Percentiles rank a stretch among this genome's conserved stretches.
These are phyloP conservation scores for Mesochorus sp. DNA, from an alignment of 2,888 invertebrate genomes.

Conservation along the genomic window DNA sequence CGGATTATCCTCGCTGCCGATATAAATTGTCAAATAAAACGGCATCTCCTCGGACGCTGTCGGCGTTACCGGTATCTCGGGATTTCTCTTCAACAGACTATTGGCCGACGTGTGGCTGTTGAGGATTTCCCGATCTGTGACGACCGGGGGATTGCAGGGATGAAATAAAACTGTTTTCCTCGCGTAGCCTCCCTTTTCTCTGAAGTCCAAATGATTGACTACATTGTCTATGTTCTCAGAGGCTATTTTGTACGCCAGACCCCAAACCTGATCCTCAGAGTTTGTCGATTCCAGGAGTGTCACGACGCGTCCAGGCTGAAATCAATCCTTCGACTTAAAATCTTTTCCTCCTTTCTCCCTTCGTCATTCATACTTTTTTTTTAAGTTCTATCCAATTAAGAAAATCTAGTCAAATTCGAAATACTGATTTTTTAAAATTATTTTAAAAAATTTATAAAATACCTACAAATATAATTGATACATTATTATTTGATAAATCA, in stretches of 20 bases:
- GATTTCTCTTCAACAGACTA: slow-evolving; percentile 52
- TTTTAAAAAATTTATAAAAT: too few relatives aligned
- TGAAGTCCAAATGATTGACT: slow-evolving; percentile 91
- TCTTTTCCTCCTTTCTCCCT: neutral
- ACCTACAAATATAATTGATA: too few relatives aligned
- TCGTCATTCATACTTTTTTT: too few relatives aligned
- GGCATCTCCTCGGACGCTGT: slow-evolving; percentile 81
- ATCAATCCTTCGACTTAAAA: slow-evolving; percentile 39
- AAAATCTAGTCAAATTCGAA: too few relatives aligned
- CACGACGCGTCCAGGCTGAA: slow-evolving; percentile 94
- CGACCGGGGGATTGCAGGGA: slow-evolving; percentile 81
- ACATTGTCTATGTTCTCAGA: slow-evolving; percentile 87
- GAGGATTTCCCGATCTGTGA: slow-evolving; percentile 60
- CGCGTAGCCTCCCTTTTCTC: slow-evolving; percentile 97
- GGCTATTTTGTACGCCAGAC: slow-evolving; percentile 94
- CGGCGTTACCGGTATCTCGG: slow-evolving; percentile 62
- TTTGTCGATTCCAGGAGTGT: slow-evolving; percentile 88
- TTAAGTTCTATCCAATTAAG: too few relatives aligned
- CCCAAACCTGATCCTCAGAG: slow-evolving; percentile 90
- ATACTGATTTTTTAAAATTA: too few relatives aligned
- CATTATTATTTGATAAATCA: too few relatives aligned
- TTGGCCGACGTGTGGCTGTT: slow-evolving; percentile 65
- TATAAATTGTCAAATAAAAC: slow-evolving; percentile 90
- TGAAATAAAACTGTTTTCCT: slow-evolving; percentile 88
- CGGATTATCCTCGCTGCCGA: slow-evolving; percentile 91